Evolutionary conservation across 2,888 invertebrate genomes (phyloP).

Genomic region (Acleris literana): DNA sequence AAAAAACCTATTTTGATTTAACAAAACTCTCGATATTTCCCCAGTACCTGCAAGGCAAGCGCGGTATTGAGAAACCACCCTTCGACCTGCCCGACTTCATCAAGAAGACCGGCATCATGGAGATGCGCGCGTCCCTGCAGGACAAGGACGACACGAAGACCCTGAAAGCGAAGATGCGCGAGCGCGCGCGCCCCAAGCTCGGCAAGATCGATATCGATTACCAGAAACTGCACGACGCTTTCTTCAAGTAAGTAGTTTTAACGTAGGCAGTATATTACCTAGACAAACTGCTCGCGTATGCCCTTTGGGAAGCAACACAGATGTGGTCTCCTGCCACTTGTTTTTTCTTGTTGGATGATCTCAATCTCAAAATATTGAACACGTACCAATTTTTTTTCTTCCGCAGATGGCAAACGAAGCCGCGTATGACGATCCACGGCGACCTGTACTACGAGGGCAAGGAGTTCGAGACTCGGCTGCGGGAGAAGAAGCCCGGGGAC

Average conservation of each 20-base stretch:
- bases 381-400: too few relatives aligned
- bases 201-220: conserved; percentile 99
- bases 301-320: too few relatives aligned
- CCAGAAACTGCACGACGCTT: conserved; percentile 99
- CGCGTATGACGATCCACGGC: conserved; percentile 99
- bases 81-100: conserved; percentile 99
- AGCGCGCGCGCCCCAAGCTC: conserved; percentile 97
- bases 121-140: conserved; percentile 98
- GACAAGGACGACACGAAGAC: conserved; percentile 98
- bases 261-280: too few relatives aligned
- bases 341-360: too few relatives aligned
- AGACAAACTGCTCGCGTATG: too few relatives aligned
- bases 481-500: conserved; percentile 99
- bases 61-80: conserved; percentile 99
- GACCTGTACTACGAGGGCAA: conserved; percentile 99
- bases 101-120: conserved; percentile 99
- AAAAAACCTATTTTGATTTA: too few relatives aligned
- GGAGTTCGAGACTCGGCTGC: conserved; percentile 98
- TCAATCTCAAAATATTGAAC: too few relatives aligned
- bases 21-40: conserved; percentile 14
- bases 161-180: conserved; percentile 98
- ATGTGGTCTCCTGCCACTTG: too few relatives aligned
- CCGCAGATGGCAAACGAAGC: conserved; percentile 98
- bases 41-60: conserved; percentile 95
- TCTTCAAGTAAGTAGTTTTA: conserved; percentile 92